phyloP scores from a whole-genome alignment of 1,140 invertebrate genomes.

The Zaprionus tsacasi region DNA sequence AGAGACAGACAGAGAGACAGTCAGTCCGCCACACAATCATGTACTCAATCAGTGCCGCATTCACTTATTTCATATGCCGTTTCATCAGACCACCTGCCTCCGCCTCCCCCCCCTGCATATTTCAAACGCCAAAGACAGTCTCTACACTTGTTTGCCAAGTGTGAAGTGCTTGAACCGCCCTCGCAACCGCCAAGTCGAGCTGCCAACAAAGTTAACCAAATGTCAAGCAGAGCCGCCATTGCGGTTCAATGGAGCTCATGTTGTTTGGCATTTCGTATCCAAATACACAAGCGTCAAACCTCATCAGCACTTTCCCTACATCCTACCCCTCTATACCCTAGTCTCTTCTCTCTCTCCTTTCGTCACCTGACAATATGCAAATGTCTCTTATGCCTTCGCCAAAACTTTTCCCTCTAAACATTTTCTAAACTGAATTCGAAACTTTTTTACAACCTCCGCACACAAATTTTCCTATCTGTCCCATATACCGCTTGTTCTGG shows the following conservation, averaged over 20 bases:
- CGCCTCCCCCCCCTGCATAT: conserved; percentile 59
- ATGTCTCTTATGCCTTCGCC: conserved; percentile 38
- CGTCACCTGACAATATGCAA: conserved; percentile 66
- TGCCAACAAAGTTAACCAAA: conserved; percentile 51
- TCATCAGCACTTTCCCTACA: not conserved
- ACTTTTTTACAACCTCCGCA: conserved; percentile 22
- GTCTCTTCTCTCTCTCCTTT: no score
- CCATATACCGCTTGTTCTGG: conserved; percentile 29
- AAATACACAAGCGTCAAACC: not conserved
- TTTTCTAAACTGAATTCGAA: conserved; percentile 45
- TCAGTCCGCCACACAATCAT: conserved; percentile 7
- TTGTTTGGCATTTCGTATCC: conserved; percentile 69
- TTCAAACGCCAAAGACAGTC: conserved; percentile 47
- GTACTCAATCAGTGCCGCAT: conserved; percentile 5
- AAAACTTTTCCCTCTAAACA: conserved; percentile 64
- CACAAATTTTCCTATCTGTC: not conserved
- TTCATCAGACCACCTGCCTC: conserved; percentile 51
- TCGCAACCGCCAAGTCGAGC: not conserved
- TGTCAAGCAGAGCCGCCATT: conserved; percentile 61
- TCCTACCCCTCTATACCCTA: conserved; percentile 9
- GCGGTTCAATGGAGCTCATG: conserved; percentile 74
- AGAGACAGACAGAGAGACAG: conserved; percentile 9
- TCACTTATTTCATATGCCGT: conserved; percentile 59
- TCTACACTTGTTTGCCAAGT: conserved; percentile 68
- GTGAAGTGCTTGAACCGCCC: not conserved